phyloP scores from a whole-genome alignment of 2,113 vertebrate genomes.

The Prunella himalayana region DNA sequence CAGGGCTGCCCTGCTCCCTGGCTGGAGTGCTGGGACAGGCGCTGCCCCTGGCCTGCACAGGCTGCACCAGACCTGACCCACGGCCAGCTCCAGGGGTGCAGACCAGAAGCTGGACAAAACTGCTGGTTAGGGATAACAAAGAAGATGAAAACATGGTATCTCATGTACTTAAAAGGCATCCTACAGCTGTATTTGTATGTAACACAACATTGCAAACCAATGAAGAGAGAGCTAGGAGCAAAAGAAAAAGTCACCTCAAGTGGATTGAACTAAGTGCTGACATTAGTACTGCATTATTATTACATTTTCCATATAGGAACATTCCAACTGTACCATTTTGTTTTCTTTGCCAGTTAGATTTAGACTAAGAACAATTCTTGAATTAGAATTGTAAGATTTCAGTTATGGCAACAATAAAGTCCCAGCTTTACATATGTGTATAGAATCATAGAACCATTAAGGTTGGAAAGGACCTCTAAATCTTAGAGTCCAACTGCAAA shows the following conservation, averaged over 20 bases:
- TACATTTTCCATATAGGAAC: background rate
- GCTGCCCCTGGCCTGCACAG: accelerated
- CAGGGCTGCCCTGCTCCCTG: background rate
- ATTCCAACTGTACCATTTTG: background rate
- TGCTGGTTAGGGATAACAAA: background rate
- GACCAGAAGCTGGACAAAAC: background rate
- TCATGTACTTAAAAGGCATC: background rate
- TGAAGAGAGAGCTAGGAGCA: background rate
- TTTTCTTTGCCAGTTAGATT: background rate
- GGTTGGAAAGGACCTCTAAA: background rate
- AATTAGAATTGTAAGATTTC: background rate
- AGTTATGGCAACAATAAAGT: background rate
- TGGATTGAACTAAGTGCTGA: background rate
- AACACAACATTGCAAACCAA: background rate
- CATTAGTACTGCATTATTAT: background rate
- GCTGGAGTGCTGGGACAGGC: accelerated
- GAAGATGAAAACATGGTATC: background rate
- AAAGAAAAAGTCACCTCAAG: background rate
- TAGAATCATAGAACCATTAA: background rate
- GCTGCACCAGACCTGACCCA: accelerated
- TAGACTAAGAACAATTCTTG: background rate
- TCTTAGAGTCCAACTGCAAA: background rate
- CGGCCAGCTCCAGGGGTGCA: accelerated
- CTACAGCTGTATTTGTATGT: background rate
- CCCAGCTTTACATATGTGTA: background rate